phyloP scores from a whole-genome alignment of 2,113 vertebrate species.

The Hucho hucho region DNA sequence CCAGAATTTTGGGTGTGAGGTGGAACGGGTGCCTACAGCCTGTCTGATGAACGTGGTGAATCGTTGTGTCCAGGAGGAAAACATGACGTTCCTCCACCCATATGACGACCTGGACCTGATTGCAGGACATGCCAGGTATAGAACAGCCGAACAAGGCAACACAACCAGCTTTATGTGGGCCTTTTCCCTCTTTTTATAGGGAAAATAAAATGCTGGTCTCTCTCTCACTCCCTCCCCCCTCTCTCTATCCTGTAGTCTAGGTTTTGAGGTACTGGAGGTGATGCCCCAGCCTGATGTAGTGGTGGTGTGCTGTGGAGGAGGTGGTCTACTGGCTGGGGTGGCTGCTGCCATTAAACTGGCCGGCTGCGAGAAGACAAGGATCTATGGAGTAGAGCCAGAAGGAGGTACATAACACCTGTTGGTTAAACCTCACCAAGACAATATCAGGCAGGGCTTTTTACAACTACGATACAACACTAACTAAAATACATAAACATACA shows the following conservation, averaged over 20 bases:
- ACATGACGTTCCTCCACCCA: constrained; percentile 1
- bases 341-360: constrained; percentile 74
- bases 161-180: background rate
- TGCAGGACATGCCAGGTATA: constrained; percentile 74
- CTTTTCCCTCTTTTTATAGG: background rate
- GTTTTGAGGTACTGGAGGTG: constrained; percentile 74
- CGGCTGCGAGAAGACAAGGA: constrained; percentile 63
- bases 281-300: constrained; percentile 68
- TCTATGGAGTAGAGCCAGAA: constrained; percentile 77
- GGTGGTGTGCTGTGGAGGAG: constrained; percentile 76
- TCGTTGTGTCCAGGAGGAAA: constrained; percentile 67
- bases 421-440: background rate
- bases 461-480: constrained; percentile 69
- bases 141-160: background rate
- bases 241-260: constrained; percentile 54
- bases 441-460: constrained; percentile 60
- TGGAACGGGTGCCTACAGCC: constrained; percentile 67
- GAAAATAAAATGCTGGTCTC: background rate
- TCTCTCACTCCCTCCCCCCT: too few relatives aligned
- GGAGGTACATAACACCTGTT: constrained; percentile 60
- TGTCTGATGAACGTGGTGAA: constrained; percentile 67
- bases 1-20: constrained; percentile 74
- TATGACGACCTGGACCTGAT: constrained; percentile 1
- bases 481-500: constrained; percentile 58
- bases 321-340: constrained; percentile 72